Base-by-base conservation (phyloP, 1,140 invertebrate species). In the Lysiphlebus fabarum region DNA sequence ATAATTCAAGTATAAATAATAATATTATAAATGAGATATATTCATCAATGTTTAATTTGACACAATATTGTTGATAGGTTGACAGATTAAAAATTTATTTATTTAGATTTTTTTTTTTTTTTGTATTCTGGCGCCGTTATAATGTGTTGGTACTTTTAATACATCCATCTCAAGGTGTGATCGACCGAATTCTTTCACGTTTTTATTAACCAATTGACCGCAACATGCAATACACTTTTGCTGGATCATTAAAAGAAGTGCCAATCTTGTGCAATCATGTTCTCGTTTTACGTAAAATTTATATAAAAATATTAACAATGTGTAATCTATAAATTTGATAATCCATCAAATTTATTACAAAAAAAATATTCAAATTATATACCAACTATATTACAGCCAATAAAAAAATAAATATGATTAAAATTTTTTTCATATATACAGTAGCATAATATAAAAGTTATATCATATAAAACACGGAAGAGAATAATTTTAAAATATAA, bases 231-330 rank as follows among this genome's bases (percentile, higher is more conserved):
- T 17, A 26, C 2, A 26, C 17, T 26, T 1, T 12, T 12, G 56
- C 48, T 49, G 56, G 38, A 58, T 50, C 56, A 12, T 48, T 49
- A 47, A 37, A 58, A 58, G 40, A 58, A 58, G 44, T 58, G 38
- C 37, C 47, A 57, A 47, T 48, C 43, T 57, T 49, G 44, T 47
- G 55, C 45, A 57, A 49, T 57, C 12, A 4, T 12, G 47, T 49
- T 57, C 55, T 57, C 48, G 33, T 58, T 58, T 58, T 5, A 34
- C 12, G 37, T 40, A 11, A 17, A 54, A 41, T 53, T 53, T 33
- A 36, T 14, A 36, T 41, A n/a, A 34, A 41, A 37, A 41, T 41
- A 4, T 6, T 6, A 43, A n/a, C n/a, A n/a, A n/a, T 10, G n/a
- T 43, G 3, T n/a, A n/a, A 6, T n/a, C 42, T 43, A n/a, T n/a